Evolutionary conservation across 2,797 vertebrate genomes (phyloP).

Genomic region (Hephaestus fuliginosus): DNA sequence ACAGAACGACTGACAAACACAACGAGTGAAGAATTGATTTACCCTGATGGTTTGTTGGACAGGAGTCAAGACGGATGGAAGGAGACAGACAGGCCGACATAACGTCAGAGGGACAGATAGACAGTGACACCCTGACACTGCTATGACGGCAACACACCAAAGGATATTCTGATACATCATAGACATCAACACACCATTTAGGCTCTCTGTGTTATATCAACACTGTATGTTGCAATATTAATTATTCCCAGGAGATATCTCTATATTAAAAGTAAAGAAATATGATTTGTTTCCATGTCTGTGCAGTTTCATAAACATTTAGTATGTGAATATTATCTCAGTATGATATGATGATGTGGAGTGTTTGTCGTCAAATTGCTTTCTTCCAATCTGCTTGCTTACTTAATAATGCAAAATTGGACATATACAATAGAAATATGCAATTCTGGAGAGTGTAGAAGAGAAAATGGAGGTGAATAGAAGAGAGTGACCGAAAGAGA

Average conservation of each 20-base stretch:
- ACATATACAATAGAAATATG: background rate
- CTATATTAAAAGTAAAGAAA: conserved; percentile 28
- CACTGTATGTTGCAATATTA: background rate
- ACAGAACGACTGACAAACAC: conserved; percentile 68
- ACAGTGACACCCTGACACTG: conserved; percentile 52
- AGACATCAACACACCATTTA: conserved; percentile 19
- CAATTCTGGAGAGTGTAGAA: conserved; percentile 2
- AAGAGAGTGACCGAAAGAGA: conserved; percentile 16
- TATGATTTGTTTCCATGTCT: conserved; percentile 10
- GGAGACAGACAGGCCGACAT: conserved; percentile 59
- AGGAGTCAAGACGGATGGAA: conserved; percentile 68
- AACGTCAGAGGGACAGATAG: conserved; percentile 45
- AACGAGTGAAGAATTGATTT: conserved; percentile 68
- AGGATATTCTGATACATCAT: conserved; percentile 10
- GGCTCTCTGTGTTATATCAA: background rate
- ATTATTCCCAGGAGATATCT: conserved; percentile 15
- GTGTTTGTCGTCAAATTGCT: background rate
- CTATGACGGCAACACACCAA: conserved; percentile 17
- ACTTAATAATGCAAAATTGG: background rate
- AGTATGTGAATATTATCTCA: conserved; percentile 13
- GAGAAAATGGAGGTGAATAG: conserved; percentile 21
- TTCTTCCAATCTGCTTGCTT: conserved; percentile 11
- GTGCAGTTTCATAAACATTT: conserved; percentile 29
- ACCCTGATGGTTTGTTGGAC: conserved; percentile 64
- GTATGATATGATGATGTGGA: background rate